Evolutionary conservation across 2,888 invertebrate genomes (phyloP).

Genomic region (Nomada fabriciana): DNA sequence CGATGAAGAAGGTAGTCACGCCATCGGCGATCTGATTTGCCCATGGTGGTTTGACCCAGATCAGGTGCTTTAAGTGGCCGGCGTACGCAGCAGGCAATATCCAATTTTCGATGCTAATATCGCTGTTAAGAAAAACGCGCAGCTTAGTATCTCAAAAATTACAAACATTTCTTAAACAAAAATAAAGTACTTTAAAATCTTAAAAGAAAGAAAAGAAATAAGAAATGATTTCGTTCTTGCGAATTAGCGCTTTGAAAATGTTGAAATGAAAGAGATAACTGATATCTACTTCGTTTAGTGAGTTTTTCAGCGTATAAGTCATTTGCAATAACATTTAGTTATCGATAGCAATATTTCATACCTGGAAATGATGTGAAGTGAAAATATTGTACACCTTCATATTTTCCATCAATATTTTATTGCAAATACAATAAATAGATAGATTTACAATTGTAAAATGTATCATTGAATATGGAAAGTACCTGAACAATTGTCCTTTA

Average conservation of each 20-base stretch:
- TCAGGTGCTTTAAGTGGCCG: constrained; percentile 91
- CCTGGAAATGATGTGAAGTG: background rate
- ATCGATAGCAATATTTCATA: background rate
- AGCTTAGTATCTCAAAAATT: background rate
- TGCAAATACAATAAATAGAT: background rate
- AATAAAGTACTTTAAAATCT: background rate
- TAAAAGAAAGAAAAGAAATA: background rate
- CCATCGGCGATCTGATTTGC: constrained; percentile 92
- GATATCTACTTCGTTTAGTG: background rate
- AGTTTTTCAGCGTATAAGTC: background rate
- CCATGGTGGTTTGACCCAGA: constrained; percentile 97
- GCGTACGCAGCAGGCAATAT: constrained; percentile 94
- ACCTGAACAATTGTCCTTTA: constrained; percentile 89
- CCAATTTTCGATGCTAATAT: constrained; percentile 97
- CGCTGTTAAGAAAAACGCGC: constrained; percentile 72
- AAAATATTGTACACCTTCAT: background rate
- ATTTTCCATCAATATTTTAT: background rate
- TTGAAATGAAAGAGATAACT: background rate
- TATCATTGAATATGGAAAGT: constrained; percentile 49
- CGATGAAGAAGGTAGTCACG: constrained; percentile 89
- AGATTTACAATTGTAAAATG: background rate
- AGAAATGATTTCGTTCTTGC: background rate
- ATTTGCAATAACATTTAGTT: background rate
- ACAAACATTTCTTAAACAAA: background rate
- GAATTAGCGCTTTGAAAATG: background rate